Evolutionary conservation across 2,888 invertebrate species (phyloP), one percentile per base, ranked within the genome.

Genomic region (Choristoneura rosaceana): DNA sequence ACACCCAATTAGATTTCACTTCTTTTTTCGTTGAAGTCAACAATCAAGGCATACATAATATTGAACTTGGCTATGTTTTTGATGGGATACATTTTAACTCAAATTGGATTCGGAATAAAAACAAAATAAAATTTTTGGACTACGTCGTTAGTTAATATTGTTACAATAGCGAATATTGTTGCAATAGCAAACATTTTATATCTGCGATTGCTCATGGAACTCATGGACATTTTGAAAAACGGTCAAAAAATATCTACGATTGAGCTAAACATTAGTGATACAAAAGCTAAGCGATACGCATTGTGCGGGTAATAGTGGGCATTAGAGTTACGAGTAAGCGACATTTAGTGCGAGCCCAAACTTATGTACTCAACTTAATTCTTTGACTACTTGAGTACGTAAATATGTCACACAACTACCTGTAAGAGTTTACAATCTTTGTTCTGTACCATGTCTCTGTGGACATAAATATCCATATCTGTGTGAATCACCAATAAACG

Each of bases 131-230:
- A 3, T 55, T 55, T 55, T 55, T 55, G 25, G 12, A 9, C 17
- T 12, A 12, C 17, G 55, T 55, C 55, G 55, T 25, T 55, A 55
- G 55, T 55, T 12, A 52, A 12, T 55, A 55, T 25, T 55, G 25
- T 12, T 9, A 55, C 25, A 55, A 55, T 55, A 25, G 25, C 25
- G 25, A 55, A 55, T 55, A 55, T 25, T 55, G 25, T 12, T 9
- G 25, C 25, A 55, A 55, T 55, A 25, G 25, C 25, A 55, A 55
- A 2, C 55, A 55, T 7, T 55, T 55, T 25, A 55, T 25, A 55
- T 25, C 55, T 25, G 55, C 55, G 55, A 55, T 55, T 55, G 55
- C 25, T 55, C 55, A 55, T 55, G 55, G 25, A 25, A 25, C 25
- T 55, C 55, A 55, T 55, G 55, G 25, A 25, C 55, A 25, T 55